Evolutionary conservation across 2,113 vertebrate genomes (phyloP).

Genomic region (Paradoxurus hermaphroditus): DNA sequence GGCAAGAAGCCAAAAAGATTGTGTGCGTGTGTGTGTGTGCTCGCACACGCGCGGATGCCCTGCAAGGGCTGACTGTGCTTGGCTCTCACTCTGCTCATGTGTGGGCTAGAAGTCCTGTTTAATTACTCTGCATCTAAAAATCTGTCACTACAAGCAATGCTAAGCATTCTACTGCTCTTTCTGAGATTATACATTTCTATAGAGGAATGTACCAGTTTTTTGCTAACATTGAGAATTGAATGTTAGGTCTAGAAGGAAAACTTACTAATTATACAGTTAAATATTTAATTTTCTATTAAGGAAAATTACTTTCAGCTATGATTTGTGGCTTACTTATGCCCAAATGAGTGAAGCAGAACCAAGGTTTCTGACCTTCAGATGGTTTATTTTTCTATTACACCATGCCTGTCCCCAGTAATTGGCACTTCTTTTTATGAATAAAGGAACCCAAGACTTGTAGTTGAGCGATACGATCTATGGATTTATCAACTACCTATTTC

Average conservation of each 20-base stretch:
- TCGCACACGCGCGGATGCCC: no score
- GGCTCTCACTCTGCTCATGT: not conserved
- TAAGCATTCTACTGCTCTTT: not conserved
- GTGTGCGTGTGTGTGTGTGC: no score
- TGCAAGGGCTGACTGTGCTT: not conserved
- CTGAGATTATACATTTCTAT: not conserved
- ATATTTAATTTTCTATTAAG: constrained; percentile 48
- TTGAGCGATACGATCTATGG: not conserved
- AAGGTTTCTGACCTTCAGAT: not conserved
- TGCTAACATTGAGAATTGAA: not conserved
- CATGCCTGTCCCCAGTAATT: not conserved
- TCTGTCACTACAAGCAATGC: not conserved
- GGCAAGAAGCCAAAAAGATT: not conserved
- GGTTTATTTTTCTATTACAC: not conserved
- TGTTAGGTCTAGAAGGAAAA: constrained; percentile 1
- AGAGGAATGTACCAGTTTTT: not conserved
- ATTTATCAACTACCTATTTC: not conserved
- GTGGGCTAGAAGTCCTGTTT: not conserved
- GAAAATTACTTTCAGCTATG: constrained; percentile 23
- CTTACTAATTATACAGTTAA: not conserved
- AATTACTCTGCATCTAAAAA: not conserved
- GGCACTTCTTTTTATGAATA: not conserved
- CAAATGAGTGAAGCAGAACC: not conserved
- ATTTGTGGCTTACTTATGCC: not conserved
- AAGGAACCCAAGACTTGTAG: not conserved